Evolutionary conservation across 2,797 vertebrate genomes (phyloP).

Genomic region (Paguma larvata): DNA sequence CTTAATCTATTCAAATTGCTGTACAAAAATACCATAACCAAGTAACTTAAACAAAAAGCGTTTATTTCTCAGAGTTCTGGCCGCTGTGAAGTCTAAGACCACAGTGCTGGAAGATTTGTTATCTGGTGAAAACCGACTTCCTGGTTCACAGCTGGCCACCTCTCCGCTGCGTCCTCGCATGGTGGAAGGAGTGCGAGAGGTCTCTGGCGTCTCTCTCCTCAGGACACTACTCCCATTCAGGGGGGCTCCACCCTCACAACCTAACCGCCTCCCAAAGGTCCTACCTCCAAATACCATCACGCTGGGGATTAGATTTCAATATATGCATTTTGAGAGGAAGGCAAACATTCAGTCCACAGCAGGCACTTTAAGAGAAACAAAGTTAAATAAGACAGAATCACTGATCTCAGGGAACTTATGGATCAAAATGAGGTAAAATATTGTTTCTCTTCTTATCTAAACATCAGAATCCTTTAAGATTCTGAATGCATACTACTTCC

Average conservation of each 20-base stretch:
- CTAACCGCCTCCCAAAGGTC: background rate
- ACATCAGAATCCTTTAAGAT: slow-evolving; percentile 15
- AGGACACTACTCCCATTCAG: background rate
- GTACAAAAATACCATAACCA: background rate
- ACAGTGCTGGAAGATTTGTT: background rate
- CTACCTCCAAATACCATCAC: background rate
- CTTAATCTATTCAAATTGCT: background rate
- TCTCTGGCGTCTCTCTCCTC: background rate
- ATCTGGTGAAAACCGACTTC: background rate
- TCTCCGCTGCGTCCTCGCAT: background rate
- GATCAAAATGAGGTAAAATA: background rate
- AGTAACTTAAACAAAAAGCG: background rate
- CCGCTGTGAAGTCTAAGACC: background rate
- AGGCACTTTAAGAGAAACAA: background rate
- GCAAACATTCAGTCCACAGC: background rate
- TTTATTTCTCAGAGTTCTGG: background rate
- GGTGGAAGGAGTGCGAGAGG: too few relatives aligned
- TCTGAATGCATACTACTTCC: background rate
- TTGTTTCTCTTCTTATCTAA: background rate
- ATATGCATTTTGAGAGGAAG: background rate
- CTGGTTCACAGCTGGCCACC: background rate
- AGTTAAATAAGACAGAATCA: background rate
- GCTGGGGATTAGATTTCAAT: background rate
- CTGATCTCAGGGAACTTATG: background rate
- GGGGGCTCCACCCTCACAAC: background rate